Base-by-base conservation (phyloP, 1,140 invertebrate genomes). In the Drosophila parvula region DNA sequence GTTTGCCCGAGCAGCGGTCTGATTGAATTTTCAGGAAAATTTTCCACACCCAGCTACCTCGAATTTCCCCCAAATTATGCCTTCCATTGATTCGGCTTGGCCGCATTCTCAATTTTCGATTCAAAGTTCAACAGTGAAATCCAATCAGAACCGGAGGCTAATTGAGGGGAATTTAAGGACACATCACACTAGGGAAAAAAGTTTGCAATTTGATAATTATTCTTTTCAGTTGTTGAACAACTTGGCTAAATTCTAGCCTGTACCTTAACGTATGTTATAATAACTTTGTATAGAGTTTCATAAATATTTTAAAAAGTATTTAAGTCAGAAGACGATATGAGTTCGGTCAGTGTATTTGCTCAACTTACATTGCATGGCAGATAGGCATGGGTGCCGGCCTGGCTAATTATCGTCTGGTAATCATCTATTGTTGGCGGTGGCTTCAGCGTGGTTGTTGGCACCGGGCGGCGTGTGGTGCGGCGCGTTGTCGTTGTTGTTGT, bases 381-480 rank as follows among this genome's bases (percentile, higher is more conserved):
- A 93, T 96, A 97, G 79, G 96, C 96, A 92, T 97, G 96, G 14
- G 96, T 96, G 69, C 96, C 96, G 57, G 97, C 94, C 93, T 97
- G 96, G 64, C 96, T 96, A 62, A 96, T 97, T 92, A 97, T 96
- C 93, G 97, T 97, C 64, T 90, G 91, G 79, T 91, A 91, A 78
- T 90, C 91, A 83, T 91, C 91, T 77, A 90, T 89, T 65, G 91
- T 81, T 71, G 90, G 89, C 34, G 89, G 88, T 32, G 90, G 90
- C 68, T 73, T 81, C 53, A 86, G 56, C 69, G 90, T 91, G 28
- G 90, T 91, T 47, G 78, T 91, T 53, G 79, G 60, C 38, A 59
- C 58, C 47, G 84, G 77, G 32, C 81, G 71, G 36, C 84, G 78
- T 34, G 90, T 91, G 36, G 85, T 88, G 22, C 74, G 78, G 10